Conservation (phyloP, 2,797 vertebrate genomes). For the Hypotaenidia philippensis region DNA sequence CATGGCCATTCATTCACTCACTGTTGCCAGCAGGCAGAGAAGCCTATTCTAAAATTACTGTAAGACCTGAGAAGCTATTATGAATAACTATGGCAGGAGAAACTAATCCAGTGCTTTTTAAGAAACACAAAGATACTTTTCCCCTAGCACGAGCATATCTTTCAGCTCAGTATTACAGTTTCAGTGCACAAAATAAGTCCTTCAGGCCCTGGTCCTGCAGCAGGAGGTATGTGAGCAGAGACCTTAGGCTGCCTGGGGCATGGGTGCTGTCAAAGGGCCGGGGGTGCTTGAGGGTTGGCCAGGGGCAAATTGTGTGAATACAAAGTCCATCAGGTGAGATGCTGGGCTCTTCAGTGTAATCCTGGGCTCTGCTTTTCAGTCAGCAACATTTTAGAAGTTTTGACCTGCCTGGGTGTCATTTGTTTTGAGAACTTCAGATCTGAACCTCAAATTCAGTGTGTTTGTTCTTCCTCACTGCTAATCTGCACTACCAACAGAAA, state of each 20-base stretch:
- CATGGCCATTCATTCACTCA: not conserved
- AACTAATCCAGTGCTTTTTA: not conserved
- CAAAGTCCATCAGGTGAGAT: not conserved
- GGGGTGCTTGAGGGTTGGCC: not conserved
- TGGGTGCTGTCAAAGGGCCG: not conserved
- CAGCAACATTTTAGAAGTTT: not conserved
- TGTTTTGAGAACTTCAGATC: not conserved
- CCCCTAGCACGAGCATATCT: not conserved
- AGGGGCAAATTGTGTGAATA: not conserved
- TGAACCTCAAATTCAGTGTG: not conserved
- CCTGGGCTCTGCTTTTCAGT: not conserved
- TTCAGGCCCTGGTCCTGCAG: not conserved
- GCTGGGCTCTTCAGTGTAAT: not conserved
- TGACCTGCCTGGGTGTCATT: not conserved
- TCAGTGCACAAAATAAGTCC: not conserved
- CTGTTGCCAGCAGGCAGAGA: not conserved
- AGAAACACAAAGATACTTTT: not conserved
- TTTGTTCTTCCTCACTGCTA: not conserved
- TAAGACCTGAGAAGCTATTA: not conserved
- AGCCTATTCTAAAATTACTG: not conserved
- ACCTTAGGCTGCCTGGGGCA: too few relatives aligned
- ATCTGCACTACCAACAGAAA: not conserved
- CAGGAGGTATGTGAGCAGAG: not conserved
- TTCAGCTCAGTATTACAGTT: not conserved
- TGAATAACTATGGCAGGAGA: not conserved